Conservation (phyloP, 2,113 vertebrate species). For the Hiodon alosoides region DNA sequence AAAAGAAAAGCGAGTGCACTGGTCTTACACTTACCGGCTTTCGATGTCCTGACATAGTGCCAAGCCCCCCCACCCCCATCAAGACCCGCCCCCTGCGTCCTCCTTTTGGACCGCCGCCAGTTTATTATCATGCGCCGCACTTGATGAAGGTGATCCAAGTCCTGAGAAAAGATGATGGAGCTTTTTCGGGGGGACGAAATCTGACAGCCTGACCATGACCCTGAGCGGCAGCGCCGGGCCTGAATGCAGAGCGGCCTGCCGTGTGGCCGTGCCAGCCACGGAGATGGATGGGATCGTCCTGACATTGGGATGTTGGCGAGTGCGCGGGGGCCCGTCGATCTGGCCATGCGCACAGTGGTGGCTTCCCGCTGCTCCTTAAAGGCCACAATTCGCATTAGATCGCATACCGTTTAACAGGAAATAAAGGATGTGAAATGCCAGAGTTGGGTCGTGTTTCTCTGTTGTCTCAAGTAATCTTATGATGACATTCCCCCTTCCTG, state of each 20-base stretch:
- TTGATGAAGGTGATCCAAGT: constrained; percentile 17
- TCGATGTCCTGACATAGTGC: background rate
- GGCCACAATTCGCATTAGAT: constrained; percentile 29
- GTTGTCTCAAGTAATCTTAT: constrained; percentile 13
- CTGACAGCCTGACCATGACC: background rate
- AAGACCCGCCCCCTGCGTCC: background rate
- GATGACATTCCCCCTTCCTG: constrained; percentile 16
- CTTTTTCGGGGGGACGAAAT: background rate
- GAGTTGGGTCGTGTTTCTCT: constrained; percentile 17
- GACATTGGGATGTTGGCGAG: constrained; percentile 27
- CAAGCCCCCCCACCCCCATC: background rate
- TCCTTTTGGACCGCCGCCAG: constrained; percentile 10
- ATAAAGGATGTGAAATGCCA: constrained; percentile 20
- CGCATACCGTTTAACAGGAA: constrained; percentile 21
- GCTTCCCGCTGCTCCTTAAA: constrained; percentile 16
- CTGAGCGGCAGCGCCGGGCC: background rate
- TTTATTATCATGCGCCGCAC: background rate
- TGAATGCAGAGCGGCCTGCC: background rate
- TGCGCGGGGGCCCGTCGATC: constrained; percentile 20
- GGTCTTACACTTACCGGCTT: background rate
- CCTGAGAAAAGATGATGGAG: background rate
- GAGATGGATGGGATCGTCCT: constrained; percentile 19
- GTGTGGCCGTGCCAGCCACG: background rate
- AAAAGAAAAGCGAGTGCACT: background rate
- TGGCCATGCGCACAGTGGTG: constrained; percentile 24